Base-by-base conservation (phyloP, 2,888 invertebrate species). In the Parnassius apollo region DNA sequence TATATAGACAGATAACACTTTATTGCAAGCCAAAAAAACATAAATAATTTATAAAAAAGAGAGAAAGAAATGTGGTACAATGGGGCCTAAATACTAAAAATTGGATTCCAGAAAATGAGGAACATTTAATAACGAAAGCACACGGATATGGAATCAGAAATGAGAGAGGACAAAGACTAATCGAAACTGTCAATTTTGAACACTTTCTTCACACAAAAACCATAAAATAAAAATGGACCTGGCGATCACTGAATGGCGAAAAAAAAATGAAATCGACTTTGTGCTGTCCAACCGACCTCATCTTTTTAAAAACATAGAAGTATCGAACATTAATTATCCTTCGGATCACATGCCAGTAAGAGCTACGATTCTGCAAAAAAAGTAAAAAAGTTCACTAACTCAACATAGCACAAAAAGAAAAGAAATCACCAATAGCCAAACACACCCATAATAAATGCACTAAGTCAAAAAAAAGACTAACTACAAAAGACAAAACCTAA, bases 231-330 rank as follows among this genome's bases (percentile, higher is more conserved):
- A 42, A n/a, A 57, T 67, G 68, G 65, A 70, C 67, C 0, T 69
- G 68, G 69, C 18, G 22, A n/a, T 66, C 67, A 1, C 69, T 68
- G 8, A 46, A 68, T 45, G 57, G 57, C 11, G 50, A 60, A 4
- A 54, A 13, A 67, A 66, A 60, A 70, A 69, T 11, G 68, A 70
- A 62, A 70, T 71, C 7, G 68, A 69, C 45, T 67, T 22, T 35
- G 56, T 71, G 2, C 35, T 71, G 12, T 66, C 69, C 46, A 71
- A 69, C 35, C 44, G 42, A 42, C 65, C 64, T 13, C 1, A 58
- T 1, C 2, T 65, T n/a, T 65, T 69, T 9, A 67, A 62, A 69
- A 68, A 42, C 50, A 54, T 66, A 22, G 63, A 66, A 61, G 54
- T 63, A n/a, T 10, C 66, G 44, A 68, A 65, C 12, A 9, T 66